phyloP scores from a whole-genome alignment of 1,140 invertebrate species.

The Orussus abietinus region DNA sequence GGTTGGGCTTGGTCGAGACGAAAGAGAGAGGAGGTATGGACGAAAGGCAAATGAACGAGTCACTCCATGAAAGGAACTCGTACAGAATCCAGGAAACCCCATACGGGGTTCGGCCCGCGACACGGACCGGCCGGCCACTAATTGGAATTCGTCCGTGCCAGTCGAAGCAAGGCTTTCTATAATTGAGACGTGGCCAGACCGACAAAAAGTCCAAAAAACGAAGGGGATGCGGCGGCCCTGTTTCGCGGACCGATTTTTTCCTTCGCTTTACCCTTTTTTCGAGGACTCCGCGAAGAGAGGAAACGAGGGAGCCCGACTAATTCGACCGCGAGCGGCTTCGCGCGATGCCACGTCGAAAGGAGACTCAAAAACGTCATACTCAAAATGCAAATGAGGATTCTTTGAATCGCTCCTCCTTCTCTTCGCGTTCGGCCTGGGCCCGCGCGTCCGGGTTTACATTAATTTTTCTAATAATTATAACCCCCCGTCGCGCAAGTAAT shows the following conservation, averaged over 20 bases:
- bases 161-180: slow-evolving; percentile 55
- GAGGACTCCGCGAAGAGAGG: no score
- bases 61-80: slow-evolving; percentile 53
- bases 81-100: slow-evolving; percentile 55
- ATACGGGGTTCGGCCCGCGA: slow-evolving; percentile 43
- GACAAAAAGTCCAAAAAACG: slow-evolving; percentile 38
- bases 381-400: no score
- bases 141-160: slow-evolving; percentile 54
- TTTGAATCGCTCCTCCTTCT: no score
- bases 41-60: slow-evolving; percentile 54
- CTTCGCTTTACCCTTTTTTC: neutral
- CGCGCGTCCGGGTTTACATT: no score
- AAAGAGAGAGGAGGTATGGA: slow-evolving; percentile 29
- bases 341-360: no score
- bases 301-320: no score
- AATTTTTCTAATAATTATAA: slow-evolving; percentile 55
- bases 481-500: slow-evolving; percentile 33
- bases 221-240: slow-evolving; percentile 26
- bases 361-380: no score
- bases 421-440: no score
- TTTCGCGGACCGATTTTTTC: slow-evolving; percentile 23
- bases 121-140: slow-evolving; percentile 49
- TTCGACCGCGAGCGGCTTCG: no score
- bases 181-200: slow-evolving; percentile 52
- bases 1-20: slow-evolving; percentile 26